Percentiles rank a stretch among this genome's conserved stretches.
Conservation (phyloP, 2,888 invertebrate species). For the Theodoxus fluviatilis region DNA sequence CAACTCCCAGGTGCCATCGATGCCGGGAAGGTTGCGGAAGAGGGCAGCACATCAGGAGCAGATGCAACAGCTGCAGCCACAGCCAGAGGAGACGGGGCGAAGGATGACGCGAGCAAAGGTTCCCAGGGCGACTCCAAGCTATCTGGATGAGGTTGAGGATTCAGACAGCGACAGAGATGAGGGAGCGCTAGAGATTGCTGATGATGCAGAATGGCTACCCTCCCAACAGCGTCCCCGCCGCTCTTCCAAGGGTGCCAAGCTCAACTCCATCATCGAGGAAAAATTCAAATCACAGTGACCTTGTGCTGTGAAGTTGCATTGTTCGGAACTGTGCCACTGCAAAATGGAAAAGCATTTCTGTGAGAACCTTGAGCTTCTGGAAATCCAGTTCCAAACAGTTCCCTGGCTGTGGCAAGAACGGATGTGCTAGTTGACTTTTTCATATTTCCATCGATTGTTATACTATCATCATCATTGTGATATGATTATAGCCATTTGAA, state of each 20-base stretch:
- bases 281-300: constrained; percentile 36
- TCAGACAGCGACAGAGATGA: constrained; percentile 33
- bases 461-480: no score
- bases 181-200: constrained; percentile 29
- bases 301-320: neutral
- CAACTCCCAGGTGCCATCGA: neutral
- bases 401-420: no score
- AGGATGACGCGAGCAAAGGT: constrained; percentile 25
- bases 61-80: neutral
- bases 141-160: constrained; percentile 27
- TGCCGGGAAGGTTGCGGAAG: neutral
- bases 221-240: no score
- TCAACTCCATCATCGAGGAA: constrained; percentile 41
- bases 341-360: neutral
- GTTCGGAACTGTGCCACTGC: neutral
- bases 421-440: no score
- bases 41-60: constrained; percentile 20
- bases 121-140: constrained; percentile 25
- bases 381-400: no score
- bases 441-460: no score
- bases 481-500: no score
- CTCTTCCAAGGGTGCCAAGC: constrained; percentile 34
- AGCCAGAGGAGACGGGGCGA: neutral
- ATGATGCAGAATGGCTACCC: constrained; percentile 36
- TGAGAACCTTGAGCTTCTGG: no score